Evolutionary conservation across 2,888 invertebrate genomes (phyloP), one percentile per base, ranked within the genome.

Genomic region (Agrotis ipsilon): DNA sequence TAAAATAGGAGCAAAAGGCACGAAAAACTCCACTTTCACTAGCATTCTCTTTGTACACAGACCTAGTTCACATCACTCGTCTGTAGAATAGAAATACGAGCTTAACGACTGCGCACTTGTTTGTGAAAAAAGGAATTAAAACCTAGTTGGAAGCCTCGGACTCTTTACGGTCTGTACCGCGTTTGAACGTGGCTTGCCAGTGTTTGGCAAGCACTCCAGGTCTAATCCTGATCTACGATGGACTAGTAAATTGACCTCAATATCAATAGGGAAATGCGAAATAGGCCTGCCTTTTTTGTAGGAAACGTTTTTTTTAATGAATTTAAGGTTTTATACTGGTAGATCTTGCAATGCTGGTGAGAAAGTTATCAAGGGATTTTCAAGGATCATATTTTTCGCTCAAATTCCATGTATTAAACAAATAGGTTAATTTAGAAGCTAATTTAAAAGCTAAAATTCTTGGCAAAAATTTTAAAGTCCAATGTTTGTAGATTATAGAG

Each of bases 131-230:
- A 66, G 24, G 19, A 24, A 54, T 45, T 43, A 59, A 57, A 75
- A 67, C 43, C 55, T 69, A 52, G 67, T 63, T 52, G 21, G 55
- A 48, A 49, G 52, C 19, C 60, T 48, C 19, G 43, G 43, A 39
- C 48, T 16, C 32, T 14, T 60, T 45, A 45, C 45, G 18, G 18
- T 16, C 32, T 14, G 64, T 45, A 45, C 45, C 18, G 18, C 7
- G n/a, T 51, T 72, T 43, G 60, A 60, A 19, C 54, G 49, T 24
- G 66, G 57, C 65, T 75, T 69, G 60, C 58, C 79, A 19, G 85
- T 83, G 78, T 88, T 88, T 86, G 75, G 82, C 21, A 62, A 78
- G 82, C 82, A 81, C 87, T 87, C 54, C 68, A 75, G 32, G 60
- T 80, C 73, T 83, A 84, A 84, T 83, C 43, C 39, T 9, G 27